phyloP scores from a whole-genome alignment of 2,113 vertebrate species.

The human region GRCh38 chr12:77269001-77269500 shows the following conservation, averaged over 20 bases:
- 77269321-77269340: neutral
- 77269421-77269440: conserved; percentile 56
- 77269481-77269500: neutral
- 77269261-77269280: neutral
- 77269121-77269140: conserved; percentile 19
- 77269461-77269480: neutral
- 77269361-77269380: neutral
- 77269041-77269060: neutral
- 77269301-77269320: neutral
- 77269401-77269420: conserved; percentile 50
- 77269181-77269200: conserved; percentile 22
- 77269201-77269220: neutral
- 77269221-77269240: neutral
- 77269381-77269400: conserved; percentile 56
- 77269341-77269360: neutral
- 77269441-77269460: conserved; percentile 58
- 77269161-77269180: neutral
- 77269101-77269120: neutral
- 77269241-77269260: conserved; percentile 21
- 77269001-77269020: conserved; percentile 1
- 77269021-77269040: neutral
- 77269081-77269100: conserved; percentile 5
- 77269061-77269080: neutral
- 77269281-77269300: neutral
- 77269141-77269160: neutral